phyloP scores from a whole-genome alignment of 2,797 vertebrate species.

The Oryzias dopingdopingensis region DNA sequence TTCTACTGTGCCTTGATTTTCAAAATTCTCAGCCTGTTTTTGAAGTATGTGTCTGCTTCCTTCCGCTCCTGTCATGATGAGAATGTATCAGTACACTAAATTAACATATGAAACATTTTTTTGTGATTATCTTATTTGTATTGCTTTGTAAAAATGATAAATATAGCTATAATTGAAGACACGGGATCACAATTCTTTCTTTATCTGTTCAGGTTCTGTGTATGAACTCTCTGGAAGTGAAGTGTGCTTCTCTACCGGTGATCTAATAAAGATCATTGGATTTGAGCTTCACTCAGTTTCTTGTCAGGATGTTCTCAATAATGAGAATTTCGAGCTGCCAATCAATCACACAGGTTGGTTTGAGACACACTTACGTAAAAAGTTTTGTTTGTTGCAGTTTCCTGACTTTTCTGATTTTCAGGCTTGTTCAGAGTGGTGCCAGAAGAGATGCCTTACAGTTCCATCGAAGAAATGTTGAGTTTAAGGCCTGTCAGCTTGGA shows the following conservation, averaged over 20 bases:
- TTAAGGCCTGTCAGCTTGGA: conserved; percentile 51
- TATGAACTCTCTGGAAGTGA: conserved; percentile 89
- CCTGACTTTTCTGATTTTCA: conserved; percentile 49
- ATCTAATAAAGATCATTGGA: conserved; percentile 83
- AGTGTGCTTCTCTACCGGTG: conserved; percentile 89
- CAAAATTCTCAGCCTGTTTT: too few species aligned
- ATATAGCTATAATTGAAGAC: too few species aligned
- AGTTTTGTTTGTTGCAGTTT: background rate
- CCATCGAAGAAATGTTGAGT: conserved; percentile 75
- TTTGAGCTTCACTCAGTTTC: conserved; percentile 73
- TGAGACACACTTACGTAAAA: background rate
- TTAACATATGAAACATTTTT: too few species aligned
- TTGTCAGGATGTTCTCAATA: conserved; percentile 70
- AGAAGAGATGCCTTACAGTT: conserved; percentile 47
- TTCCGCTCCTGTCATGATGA: too few species aligned
- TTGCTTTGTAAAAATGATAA: background rate
- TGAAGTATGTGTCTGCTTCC: too few species aligned
- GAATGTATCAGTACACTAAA: too few species aligned
- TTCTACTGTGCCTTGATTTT: too few species aligned
- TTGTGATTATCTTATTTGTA: too few species aligned
- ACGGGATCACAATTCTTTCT: background rate
- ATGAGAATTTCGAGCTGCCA: conserved; percentile 75
- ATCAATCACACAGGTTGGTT: conserved; percentile 66
- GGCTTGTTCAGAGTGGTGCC: conserved; percentile 78
- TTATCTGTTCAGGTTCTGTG: conserved; percentile 78